These are phyloP conservation scores for Melanerpes formicivorus DNA, from an alignment of 2,113 vertebrate genomes.

Conservation along the genomic window DNA sequence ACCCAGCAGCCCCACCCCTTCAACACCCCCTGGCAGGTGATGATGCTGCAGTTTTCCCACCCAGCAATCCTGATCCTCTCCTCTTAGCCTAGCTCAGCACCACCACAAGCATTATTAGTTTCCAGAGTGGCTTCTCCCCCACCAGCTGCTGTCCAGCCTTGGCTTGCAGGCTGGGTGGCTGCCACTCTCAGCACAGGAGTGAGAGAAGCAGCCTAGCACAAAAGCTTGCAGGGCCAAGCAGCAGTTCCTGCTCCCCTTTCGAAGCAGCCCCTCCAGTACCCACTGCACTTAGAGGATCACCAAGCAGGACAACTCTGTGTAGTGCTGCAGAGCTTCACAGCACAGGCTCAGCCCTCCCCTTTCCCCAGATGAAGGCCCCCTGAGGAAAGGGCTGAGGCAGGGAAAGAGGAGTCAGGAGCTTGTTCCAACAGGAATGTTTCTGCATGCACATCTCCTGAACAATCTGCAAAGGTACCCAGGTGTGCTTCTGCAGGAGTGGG, in stretches of 20 bases:
- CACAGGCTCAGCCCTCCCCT: conserved; percentile 13
- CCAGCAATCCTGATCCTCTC: background rate
- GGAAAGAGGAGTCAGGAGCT: conserved; percentile 37
- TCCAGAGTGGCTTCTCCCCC: background rate
- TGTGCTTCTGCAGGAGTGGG: conserved; percentile 3
- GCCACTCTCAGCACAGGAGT: background rate
- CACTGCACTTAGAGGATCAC: background rate
- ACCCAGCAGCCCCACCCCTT: background rate
- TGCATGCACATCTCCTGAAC: conserved; percentile 51
- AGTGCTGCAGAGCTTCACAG: background rate
- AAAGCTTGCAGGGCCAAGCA: background rate
- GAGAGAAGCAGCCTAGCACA: background rate
- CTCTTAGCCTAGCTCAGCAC: background rate
- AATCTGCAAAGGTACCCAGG: conserved; percentile 36
- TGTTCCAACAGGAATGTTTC: conserved; percentile 58
- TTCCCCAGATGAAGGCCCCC: conserved; percentile 41
- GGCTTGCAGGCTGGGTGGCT: background rate
- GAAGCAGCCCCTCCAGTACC: background rate
- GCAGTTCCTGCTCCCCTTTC: background rate
- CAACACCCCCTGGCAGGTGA: background rate
- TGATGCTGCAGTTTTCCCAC: background rate
- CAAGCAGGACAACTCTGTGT: conserved; percentile 3
- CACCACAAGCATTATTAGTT: background rate
- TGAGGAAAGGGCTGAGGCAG: conserved; percentile 45
- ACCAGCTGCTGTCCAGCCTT: background rate